Conservation (phyloP, 2,113 vertebrate genomes). For the Rousettus leschenaultii region DNA sequence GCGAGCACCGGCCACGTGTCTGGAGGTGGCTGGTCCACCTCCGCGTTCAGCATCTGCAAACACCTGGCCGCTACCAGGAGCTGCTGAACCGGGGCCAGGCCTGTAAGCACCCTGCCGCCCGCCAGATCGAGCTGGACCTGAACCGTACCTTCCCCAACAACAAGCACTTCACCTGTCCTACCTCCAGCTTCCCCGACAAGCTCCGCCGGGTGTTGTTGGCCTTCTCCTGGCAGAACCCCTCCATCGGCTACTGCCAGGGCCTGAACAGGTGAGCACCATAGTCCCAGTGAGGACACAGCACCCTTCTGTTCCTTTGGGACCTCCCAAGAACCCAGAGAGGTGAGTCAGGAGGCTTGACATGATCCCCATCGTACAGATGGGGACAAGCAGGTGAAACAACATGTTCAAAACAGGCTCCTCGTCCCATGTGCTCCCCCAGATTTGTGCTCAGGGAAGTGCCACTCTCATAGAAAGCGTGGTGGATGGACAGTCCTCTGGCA, state of each 20-base stretch:
- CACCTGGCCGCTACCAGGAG: slow-evolving; percentile 83
- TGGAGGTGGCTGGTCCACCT: slow-evolving; percentile 89
- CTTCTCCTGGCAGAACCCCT: slow-evolving; percentile 95
- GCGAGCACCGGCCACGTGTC: slow-evolving; percentile 85
- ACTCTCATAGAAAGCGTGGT: neutral
- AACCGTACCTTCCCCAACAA: slow-evolving; percentile 94
- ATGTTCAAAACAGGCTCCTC: neutral
- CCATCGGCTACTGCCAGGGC: slow-evolving; percentile 96
- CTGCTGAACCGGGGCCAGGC: slow-evolving; percentile 84
- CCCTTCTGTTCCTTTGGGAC: neutral
- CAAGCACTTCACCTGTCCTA: slow-evolving; percentile 89
- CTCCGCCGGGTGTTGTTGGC: slow-evolving; percentile 91
- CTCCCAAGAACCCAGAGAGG: neutral
- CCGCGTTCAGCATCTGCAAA: slow-evolving; percentile 74
- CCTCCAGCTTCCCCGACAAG: slow-evolving; percentile 87
- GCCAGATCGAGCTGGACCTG: slow-evolving; percentile 96
- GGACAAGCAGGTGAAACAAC: neutral
- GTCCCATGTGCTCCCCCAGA: neutral
- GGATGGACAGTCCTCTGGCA: neutral
- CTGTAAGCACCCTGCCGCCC: slow-evolving; percentile 85
- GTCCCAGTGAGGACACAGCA: neutral
- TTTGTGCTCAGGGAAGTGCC: neutral
- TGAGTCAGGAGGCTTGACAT: neutral
- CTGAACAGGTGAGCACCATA: slow-evolving; percentile 89
- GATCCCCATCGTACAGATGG: too few relatives aligned